A percentile compares a stretch with the other conserved stretches of the same genome.
Evolutionary conservation across 2,113 vertebrate genomes (phyloP).

Genomic region (Corythoichthys intestinalis): DNA sequence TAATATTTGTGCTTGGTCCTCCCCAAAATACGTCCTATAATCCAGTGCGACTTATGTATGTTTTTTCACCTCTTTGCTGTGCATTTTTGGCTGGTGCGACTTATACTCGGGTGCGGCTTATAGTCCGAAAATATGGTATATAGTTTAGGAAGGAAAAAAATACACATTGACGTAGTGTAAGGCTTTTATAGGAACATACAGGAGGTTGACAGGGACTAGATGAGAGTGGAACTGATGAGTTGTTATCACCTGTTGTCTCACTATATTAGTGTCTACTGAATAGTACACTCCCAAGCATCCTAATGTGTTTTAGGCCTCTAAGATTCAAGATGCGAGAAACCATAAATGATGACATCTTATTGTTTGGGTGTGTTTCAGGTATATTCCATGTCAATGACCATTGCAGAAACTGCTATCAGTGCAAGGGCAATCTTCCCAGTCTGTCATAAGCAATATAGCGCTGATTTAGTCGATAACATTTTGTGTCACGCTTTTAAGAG

Average conservation of each 20-base stretch:
- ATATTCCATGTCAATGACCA: neutral
- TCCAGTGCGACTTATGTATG: too few relatives aligned
- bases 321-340: constrained; percentile 8
- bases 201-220: neutral
- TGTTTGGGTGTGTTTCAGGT: neutral
- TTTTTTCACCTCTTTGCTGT: too few relatives aligned
- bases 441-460: constrained; percentile 27
- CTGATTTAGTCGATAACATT: constrained; percentile 7
- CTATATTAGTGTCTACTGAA: neutral
- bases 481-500: constrained; percentile 9
- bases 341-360: constrained; percentile 5
- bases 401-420: neutral
- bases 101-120: too few relatives aligned
- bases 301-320: neutral
- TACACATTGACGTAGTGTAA: neutral
- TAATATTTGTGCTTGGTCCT: too few relatives aligned
- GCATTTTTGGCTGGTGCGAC: too few relatives aligned
- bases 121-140: neutral
- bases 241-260: neutral
- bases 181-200: neutral
- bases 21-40: too few relatives aligned
- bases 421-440: constrained; percentile 9
- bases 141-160: neutral
- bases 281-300: neutral
- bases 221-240: neutral